Evolutionary conservation across 2,113 vertebrate species (phyloP).

Genomic region (Onychostruthus taczanowskii): DNA sequence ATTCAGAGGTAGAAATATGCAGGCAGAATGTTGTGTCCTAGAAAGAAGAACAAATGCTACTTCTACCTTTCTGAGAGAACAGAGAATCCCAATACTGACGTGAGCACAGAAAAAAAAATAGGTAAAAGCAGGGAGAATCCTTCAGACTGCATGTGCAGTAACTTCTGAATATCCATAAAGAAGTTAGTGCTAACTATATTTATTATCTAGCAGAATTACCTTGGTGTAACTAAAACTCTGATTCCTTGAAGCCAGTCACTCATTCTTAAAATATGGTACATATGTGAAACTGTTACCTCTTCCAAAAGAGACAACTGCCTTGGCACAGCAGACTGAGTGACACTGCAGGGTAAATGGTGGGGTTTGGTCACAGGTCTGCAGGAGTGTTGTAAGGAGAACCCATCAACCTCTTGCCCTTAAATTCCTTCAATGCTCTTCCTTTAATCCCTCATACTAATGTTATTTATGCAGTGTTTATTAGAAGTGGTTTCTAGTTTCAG

Average conservation of each 20-base stretch:
- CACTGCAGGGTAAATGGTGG: not conserved
- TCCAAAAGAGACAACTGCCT: slow-evolving; percentile 38
- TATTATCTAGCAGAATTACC: not conserved
- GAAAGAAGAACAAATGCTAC: not conserved
- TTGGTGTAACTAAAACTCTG: not conserved
- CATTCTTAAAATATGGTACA: slow-evolving; percentile 53
- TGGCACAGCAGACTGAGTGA: not conserved
- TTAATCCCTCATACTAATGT: slow-evolving; percentile 55
- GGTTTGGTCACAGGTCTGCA: not conserved
- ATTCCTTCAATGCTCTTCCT: slow-evolving; percentile 16
- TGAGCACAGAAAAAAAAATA: not conserved
- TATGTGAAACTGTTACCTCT: slow-evolving; percentile 42
- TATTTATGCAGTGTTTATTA: slow-evolving; percentile 48
- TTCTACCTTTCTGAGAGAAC: not conserved
- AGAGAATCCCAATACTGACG: not conserved
- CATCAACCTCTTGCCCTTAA: slow-evolving; percentile 11
- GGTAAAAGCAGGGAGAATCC: not conserved
- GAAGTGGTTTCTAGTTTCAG: slow-evolving; percentile 48
- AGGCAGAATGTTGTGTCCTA: not conserved
- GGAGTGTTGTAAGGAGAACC: not conserved
- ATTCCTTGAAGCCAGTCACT: slow-evolving; percentile 24
- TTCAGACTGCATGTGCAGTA: not conserved
- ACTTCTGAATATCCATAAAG: not conserved
- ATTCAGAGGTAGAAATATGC: not conserved
- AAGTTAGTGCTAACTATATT: not conserved